Base-by-base conservation (phyloP, 2,113 vertebrate genomes). In the Salminus brasiliensis region DNA sequence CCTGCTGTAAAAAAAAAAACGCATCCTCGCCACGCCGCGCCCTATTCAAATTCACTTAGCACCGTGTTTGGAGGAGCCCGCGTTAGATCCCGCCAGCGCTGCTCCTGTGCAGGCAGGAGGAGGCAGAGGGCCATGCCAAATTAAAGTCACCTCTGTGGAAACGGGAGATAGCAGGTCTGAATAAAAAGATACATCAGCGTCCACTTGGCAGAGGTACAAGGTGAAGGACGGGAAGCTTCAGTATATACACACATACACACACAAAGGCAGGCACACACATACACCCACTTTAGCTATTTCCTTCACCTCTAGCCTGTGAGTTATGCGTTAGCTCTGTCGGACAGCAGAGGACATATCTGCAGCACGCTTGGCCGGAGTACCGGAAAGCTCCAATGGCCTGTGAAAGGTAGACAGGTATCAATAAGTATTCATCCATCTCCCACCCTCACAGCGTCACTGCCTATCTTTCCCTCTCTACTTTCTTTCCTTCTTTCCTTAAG, bases 341-440 rank as follows among this genome's bases (percentile, higher is more conserved):
- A 82, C 36, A 83, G 75, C 63, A 78, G 63, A 82, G 76, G 71
- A 69, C 71, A 83, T 32, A 63, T 53, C 36, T 71, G 41, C 69
- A 18, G 47, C 52, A 67, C 16, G 12, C 41, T 16, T 18, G 32
- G 30, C 29, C 15, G 15, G 69, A 62, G 65, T 62, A 60, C 45
- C n/a, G 25, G 62, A 25, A 43, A 67, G 59, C 67, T 74, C 60
- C 71, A 59, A 68, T 74, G 62, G 66, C 63, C 45, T 57, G 41
- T 0, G 62, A 74, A 75, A 75, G 63, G 53, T 72, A 75, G 65
- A 62, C 66, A 41, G 72, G 49, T 60, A 39, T 79, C 43, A 39
- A 27, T 65, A 72, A 68, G 72, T 63, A 69, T 60, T 55, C 71
- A 10, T 57, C 45, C 16, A 34, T 74, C 36, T 70, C 43, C 65